phyloP scores from a whole-genome alignment of 2,797 vertebrate species.

The Mionectes olivaceus region DNA sequence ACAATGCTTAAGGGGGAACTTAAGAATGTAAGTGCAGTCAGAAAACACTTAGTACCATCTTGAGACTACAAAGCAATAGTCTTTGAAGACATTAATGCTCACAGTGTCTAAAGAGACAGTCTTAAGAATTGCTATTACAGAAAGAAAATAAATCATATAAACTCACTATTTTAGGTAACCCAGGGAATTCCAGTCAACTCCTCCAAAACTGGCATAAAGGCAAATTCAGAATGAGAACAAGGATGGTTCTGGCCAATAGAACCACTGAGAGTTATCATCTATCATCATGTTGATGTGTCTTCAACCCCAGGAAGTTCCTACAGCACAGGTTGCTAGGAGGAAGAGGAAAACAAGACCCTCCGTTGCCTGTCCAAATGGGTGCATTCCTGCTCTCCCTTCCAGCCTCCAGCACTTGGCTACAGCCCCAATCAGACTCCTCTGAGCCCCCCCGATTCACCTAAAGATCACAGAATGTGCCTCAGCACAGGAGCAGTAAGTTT shows the following conservation, averaged over 20 bases:
- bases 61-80: background rate
- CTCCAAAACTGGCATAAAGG: background rate
- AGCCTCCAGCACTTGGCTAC: background rate
- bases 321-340: background rate
- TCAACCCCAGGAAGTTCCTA: background rate
- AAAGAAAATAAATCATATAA: background rate
- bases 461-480: background rate
- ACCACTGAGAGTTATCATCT: background rate
- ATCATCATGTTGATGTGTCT: background rate
- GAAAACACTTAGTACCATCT: background rate
- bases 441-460: background rate
- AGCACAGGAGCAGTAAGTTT: background rate
- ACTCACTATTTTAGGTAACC: background rate
- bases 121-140: background rate
- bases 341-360: background rate
- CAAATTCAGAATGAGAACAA: background rate
- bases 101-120: background rate
- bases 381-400: background rate
- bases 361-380: background rate
- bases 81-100: background rate
- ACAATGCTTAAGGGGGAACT: background rate
- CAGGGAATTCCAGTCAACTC: background rate
- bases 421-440: background rate
- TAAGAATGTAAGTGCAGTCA: background rate
- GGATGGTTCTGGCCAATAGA: background rate